Conservation (phyloP, 2,888 invertebrate species). For the Micoletzkya japonica region DNA sequence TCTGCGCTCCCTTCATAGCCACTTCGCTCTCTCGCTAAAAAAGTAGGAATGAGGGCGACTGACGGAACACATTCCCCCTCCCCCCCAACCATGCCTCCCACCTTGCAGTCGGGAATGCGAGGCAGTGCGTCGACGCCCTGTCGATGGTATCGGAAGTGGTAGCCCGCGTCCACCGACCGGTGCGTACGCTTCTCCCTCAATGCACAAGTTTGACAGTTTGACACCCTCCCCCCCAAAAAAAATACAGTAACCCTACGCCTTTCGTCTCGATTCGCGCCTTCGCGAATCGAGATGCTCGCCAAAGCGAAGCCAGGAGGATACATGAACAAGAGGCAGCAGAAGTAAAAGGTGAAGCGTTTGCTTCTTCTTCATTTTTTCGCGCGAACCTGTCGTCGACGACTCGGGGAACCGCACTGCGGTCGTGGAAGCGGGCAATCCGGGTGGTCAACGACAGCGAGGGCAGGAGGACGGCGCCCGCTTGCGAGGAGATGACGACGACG, state of each 20-base stretch:
- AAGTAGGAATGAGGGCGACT: too few species aligned
- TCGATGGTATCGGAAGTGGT: conserved; percentile 59
- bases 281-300: too few species aligned
- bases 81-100: conserved; percentile 1
- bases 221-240: too few species aligned
- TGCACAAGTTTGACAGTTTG: too few species aligned
- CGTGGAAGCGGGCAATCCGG: too few species aligned
- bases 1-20: too few species aligned
- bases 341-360: too few species aligned
- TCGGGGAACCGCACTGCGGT: conserved; percentile 55
- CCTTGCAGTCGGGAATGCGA: conserved; percentile 50
- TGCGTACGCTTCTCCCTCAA: conserved; percentile 28
- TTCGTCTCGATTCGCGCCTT: too few species aligned
- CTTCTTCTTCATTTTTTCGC: conserved; percentile 33
- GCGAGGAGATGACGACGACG: not conserved
- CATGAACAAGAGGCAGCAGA: too few species aligned
- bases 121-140: conserved; percentile 58
- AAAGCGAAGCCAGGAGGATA: too few species aligned
- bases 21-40: too few species aligned
- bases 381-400: conserved; percentile 59
- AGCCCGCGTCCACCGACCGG: conserved; percentile 47
- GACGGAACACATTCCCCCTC: not conserved
- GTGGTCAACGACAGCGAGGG: not conserved
- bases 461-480: not conserved
- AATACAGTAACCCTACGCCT: too few species aligned